Base-by-base conservation (phyloP, 1,140 invertebrate genomes). In the honey bee (Apis mellifera) region DNA sequence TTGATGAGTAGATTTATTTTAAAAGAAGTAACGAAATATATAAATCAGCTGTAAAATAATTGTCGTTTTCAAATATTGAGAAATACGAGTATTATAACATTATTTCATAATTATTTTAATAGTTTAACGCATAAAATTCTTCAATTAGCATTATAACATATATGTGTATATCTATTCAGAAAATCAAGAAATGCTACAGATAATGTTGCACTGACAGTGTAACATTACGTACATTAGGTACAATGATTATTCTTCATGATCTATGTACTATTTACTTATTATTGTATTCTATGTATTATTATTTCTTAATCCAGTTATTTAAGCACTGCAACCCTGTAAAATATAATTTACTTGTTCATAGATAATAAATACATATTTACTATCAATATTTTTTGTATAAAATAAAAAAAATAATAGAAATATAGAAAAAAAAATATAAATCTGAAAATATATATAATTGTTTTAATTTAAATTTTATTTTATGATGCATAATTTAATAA, bases 11-110 rank as follows among this genome's bases (percentile, higher is more conserved):
- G 42, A 66, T 81, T 81, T 81, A 73, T 64, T 66, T 78, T 64
- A 64, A 79, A 60, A 64, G 52, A 50, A 81, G 88, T 32, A 90
- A 88, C 72, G 89, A 87, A 32, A 82, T 91, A 82, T 91, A 48
- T 91, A 92, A 86, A 92, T 77, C 23, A 19, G 48, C 50, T 54
- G 55, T 64, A 82, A 77, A 77, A 70, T 82, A 82, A 82, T 77
- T 57, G 23, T 13, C 26, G 0, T 82, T 60, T 32, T 54, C 23
- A 23, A 62, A 62, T 77, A 62, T n/a, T 23, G 13, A 82, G 70
- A 70, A 70, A 77, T 82, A 82, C 17, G 55, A 70, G 55, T 82
- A 75, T 4, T 75, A 59, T 73, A 79, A 79, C 59, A 64, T 26
- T 26, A 26, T 50, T 54, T 73, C 59, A 17, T 48, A 75, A 65